These are phyloP conservation scores for Cyclargus thomasi DNA, from an alignment of 1,140 invertebrate genomes.

Conservation along the genomic window DNA sequence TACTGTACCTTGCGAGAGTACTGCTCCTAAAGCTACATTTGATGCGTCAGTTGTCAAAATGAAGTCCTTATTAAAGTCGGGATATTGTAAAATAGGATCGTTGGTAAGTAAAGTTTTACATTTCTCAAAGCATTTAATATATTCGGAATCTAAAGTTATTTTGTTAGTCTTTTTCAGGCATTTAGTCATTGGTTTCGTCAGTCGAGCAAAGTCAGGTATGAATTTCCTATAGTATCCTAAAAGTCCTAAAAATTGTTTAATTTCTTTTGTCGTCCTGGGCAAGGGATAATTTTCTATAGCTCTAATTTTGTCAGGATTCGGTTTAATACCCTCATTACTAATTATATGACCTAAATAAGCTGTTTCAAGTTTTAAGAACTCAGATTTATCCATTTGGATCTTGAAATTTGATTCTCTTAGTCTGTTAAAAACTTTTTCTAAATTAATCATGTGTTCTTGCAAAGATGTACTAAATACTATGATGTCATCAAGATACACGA, in stretches of 20 bases:
- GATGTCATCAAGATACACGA: conserved; percentile 19
- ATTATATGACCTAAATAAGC: conserved; percentile 22
- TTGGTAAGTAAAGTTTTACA: conserved; percentile 25
- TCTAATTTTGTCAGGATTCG: conserved; percentile 21
- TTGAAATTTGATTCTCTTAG: conserved; percentile 24
- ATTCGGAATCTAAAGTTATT: conserved; percentile 20
- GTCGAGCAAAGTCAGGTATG: conserved; percentile 22
- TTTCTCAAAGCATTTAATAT: conserved; percentile 20
- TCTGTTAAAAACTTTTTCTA: conserved; percentile 21
- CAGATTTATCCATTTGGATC: conserved; percentile 25
- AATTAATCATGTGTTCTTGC: conserved; percentile 19
- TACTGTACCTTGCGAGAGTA: conserved; percentile 25
- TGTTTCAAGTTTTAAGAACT: conserved; percentile 24
- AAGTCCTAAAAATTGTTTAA: conserved; percentile 26
- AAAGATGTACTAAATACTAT: conserved; percentile 19
- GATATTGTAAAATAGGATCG: conserved; percentile 26
- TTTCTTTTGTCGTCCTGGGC: conserved; percentile 18
- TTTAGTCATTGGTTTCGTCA: conserved; percentile 23
- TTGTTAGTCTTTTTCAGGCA: conserved; percentile 24
- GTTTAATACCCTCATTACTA: conserved; percentile 15
- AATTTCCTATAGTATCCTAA: conserved; percentile 25
- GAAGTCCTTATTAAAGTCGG: conserved; percentile 27
- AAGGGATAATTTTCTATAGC: conserved; percentile 20
- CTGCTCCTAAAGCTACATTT: conserved; percentile 24
- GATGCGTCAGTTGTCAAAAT: conserved; percentile 30